These are phyloP conservation scores for Heliothis peltigera DNA, from an alignment of 2,888 invertebrate genomes.

Conservation along the genomic window DNA sequence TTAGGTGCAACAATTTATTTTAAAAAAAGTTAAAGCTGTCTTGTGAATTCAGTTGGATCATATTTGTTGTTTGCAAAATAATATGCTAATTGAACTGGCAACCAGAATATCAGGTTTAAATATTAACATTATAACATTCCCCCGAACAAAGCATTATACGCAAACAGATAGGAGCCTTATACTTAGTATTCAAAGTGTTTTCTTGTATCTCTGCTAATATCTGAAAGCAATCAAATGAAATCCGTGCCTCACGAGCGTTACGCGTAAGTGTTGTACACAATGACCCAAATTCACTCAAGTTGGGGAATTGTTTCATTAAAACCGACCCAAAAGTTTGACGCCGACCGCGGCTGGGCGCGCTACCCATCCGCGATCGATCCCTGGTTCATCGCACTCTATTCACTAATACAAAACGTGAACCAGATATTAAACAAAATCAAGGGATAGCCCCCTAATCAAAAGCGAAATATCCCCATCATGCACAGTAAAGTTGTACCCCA, in stretches of 20 bases:
- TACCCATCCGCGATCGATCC: constrained; percentile 79
- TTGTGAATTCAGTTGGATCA: neutral
- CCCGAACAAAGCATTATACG: constrained; percentile 35
- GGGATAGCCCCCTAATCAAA: constrained; percentile 71
- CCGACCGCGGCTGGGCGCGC: constrained; percentile 73
- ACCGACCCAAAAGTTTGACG: constrained; percentile 84
- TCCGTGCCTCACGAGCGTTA: constrained; percentile 68
- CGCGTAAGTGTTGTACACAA: constrained; percentile 78
- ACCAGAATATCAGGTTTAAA: constrained; percentile 38
- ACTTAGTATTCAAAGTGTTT: constrained; percentile 58
- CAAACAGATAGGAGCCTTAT: constrained; percentile 42
- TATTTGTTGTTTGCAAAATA: neutral
- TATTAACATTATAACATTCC: constrained; percentile 40
- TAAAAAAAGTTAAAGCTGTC: neutral
- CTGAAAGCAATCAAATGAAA: constrained; percentile 67
- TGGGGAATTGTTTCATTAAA: constrained; percentile 86
- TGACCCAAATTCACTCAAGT: constrained; percentile 83
- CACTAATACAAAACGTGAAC: constrained; percentile 72
- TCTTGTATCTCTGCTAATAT: constrained; percentile 63
- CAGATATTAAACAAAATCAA: constrained; percentile 69
- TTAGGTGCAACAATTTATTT: neutral
- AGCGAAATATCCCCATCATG: constrained; percentile 76
- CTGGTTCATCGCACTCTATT: constrained; percentile 81
- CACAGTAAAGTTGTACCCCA: constrained; percentile 63
- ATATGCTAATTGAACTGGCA: constrained; percentile 12